Conservation (phyloP, 2,797 vertebrate species). For the Triplophysa yarkandensis region DNA sequence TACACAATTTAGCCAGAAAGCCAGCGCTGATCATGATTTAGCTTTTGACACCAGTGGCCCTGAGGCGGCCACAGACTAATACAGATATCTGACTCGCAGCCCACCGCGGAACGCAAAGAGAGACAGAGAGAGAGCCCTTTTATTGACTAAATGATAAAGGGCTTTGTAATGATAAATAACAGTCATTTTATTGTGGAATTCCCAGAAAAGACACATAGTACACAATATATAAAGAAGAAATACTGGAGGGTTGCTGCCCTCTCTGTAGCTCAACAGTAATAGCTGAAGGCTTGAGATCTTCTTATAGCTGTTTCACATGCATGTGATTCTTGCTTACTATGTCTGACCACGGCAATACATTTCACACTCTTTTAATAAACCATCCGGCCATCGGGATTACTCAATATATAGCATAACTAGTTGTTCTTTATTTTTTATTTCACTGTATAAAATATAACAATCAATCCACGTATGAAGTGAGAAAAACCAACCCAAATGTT, state of each 20-base stretch:
- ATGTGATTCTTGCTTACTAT: constrained; percentile 7
- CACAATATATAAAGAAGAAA: constrained; percentile 66
- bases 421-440: too few relatives aligned
- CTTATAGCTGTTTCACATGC: constrained; percentile 80
- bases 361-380: neutral
- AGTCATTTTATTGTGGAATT: constrained; percentile 99
- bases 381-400: too few relatives aligned
- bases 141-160: constrained; percentile 99
- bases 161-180: constrained; percentile 99
- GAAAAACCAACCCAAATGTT: too few relatives aligned
- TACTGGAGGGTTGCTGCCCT: constrained; percentile 69
- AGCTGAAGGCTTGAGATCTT: constrained; percentile 34
- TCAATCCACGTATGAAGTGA: too few relatives aligned
- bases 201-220: constrained; percentile 98
- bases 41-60: constrained; percentile 99
- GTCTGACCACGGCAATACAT: neutral
- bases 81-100: constrained; percentile 99
- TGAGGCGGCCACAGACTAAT: constrained; percentile 95
- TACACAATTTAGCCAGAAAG: constrained; percentile 99
- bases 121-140: constrained; percentile 91
- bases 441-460: too few relatives aligned
- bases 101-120: constrained; percentile 85
- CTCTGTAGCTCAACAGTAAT: constrained; percentile 76
- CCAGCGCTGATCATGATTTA: constrained; percentile 99
- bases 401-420: too few relatives aligned